Base-by-base conservation (phyloP, 1,140 invertebrate species). In the Drosophila suzukii region DNA sequence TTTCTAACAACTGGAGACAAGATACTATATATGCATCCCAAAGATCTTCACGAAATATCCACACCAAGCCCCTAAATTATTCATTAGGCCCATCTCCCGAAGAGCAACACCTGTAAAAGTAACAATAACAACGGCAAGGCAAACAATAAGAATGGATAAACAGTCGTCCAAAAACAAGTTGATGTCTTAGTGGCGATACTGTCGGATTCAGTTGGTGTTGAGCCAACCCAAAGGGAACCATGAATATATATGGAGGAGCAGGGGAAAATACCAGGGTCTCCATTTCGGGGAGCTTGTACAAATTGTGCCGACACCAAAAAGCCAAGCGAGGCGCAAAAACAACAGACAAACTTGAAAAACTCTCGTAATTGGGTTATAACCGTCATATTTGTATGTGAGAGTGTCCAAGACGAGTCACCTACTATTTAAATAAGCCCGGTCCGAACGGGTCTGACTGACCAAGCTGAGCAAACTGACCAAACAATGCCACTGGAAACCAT, bases 331-430 rank as follows among this genome's bases (percentile, higher is more conserved):
- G 11, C 50, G 27, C 44, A 54, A 24, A 50, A 24, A 43, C 27
- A 32, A 43, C 30, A 57, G 36, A 70, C 67, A 70, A 88, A 88
- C 72, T 66, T 78, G 80, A 83, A 83, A 78, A 78, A 65, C 79
- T 67, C 58, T 74, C 41, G 72, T 74, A 88, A 89, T 88, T 84
- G 84, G 84, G 84, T 89, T 88, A 89, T 89, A 90, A 75, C 77
- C 84, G 80, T 78, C 82, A 78, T 72, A 75, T 71, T 70, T 71
- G 73, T 63, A 47, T 75, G 59, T 76, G 50, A 56, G 58, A 76
- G 57, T 61, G 46, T 78, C 60, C 46, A 34, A 55, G 50, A n/a
- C 50, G 36, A 47, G 47, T 72, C 20, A 62, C 49, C 34, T 36
- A 43, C 70, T 54, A 74, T 75, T 75, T 75, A 74, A 75, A 75